Conservation (phyloP, 2,888 invertebrate genomes). For the Spisula subtruncata region DNA sequence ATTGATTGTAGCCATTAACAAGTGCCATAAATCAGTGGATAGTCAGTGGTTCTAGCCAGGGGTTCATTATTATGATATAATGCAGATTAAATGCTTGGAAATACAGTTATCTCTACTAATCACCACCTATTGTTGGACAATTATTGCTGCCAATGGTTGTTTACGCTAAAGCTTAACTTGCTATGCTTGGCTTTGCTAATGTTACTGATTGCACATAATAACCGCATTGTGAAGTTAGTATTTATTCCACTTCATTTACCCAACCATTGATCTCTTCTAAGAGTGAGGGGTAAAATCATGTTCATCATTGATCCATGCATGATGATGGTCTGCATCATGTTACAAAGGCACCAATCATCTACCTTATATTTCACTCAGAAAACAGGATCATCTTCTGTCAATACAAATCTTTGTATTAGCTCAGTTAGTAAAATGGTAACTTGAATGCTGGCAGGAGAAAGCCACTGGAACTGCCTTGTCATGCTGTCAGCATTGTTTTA, state of each 20-base stretch:
- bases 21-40: constrained; percentile 38
- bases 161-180: constrained; percentile 27
- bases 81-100: background rate
- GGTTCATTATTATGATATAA: constrained; percentile 43
- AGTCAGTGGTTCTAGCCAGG: constrained; percentile 1
- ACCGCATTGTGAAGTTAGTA: background rate
- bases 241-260: constrained; percentile 5
- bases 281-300: too few species aligned
- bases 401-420: too few species aligned
- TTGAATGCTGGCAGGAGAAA: too few species aligned
- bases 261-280: background rate
- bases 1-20: constrained; percentile 42
- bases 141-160: constrained; percentile 29
- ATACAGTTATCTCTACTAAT: constrained; percentile 41
- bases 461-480: too few species aligned
- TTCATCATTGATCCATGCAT: background rate
- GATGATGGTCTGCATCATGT: background rate
- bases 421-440: too few species aligned
- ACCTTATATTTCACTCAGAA: background rate
- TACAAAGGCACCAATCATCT: background rate
- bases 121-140: constrained; percentile 37
- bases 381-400: background rate
- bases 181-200: too few species aligned
- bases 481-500: too few species aligned
- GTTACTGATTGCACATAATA: constrained; percentile 1